Percentiles rank a stretch among this genome's conserved stretches.
phyloP scores from a whole-genome alignment of 2,113 vertebrate species.

The Engystomops pustulosus region DNA sequence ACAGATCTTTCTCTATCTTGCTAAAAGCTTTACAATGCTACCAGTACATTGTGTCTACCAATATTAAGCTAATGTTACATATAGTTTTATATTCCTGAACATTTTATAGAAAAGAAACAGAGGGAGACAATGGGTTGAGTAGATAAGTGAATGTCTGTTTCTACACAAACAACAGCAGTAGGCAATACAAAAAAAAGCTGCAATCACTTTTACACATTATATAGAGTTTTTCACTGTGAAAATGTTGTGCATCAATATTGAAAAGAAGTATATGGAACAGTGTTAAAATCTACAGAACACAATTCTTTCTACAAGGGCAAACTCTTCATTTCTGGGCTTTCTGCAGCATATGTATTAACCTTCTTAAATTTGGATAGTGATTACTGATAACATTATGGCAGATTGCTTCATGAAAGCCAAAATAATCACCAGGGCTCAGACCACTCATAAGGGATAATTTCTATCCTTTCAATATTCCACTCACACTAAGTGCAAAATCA shows the following conservation, averaged over 20 bases:
- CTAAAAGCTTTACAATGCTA: background rate
- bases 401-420: constrained; percentile 32
- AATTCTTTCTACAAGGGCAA: background rate
- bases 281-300: background rate
- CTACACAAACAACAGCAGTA: background rate
- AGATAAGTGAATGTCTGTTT: background rate
- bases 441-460: constrained; percentile 27
- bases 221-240: background rate
- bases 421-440: constrained; percentile 21
- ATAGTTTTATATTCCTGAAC: background rate
- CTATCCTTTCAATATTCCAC: constrained; percentile 25
- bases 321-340: background rate
- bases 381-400: background rate
- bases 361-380: background rate
- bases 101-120: background rate
- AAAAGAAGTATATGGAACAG: constrained; percentile 7
- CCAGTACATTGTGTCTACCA: background rate
- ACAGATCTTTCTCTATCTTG: background rate
- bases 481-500: constrained; percentile 36
- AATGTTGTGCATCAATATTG: background rate
- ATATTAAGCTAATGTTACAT: background rate
- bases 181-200: background rate
- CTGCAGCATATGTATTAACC: constrained; percentile 20
- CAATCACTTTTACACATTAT: background rate
- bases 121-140: background rate